Conservation (phyloP, 2,113 vertebrate species). For the Anas platyrhynchos region DNA sequence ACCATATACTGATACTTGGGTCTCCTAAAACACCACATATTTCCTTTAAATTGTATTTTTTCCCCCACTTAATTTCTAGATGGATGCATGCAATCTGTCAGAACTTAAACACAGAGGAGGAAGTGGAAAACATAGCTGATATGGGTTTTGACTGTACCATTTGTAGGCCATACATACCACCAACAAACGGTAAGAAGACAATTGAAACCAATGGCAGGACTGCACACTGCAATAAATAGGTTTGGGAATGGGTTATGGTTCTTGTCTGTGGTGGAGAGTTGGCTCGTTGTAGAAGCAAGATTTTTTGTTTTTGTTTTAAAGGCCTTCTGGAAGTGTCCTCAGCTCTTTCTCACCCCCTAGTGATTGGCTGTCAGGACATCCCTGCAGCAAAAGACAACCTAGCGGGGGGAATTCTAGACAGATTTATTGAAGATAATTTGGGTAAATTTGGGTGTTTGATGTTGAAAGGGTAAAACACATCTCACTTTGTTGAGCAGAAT, state of each 20-base stretch:
- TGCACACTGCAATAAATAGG: slow-evolving; percentile 42
- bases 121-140: slow-evolving; percentile 91
- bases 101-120: slow-evolving; percentile 89
- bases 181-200: slow-evolving; percentile 81
- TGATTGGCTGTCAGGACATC: neutral
- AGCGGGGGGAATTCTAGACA: neutral
- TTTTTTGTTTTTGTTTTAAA: neutral
- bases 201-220: slow-evolving; percentile 6
- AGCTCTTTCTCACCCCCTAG: neutral
- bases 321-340: neutral
- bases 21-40: slow-evolving; percentile 53
- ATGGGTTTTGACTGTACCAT: slow-evolving; percentile 93
- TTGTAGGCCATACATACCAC: slow-evolving; percentile 83
- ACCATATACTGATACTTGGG: slow-evolving; percentile 39
- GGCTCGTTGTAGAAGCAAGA: neutral
- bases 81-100: slow-evolving; percentile 97
- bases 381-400: neutral
- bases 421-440: neutral
- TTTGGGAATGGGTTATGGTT: slow-evolving; percentile 28
- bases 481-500: neutral
- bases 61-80: slow-evolving; percentile 79
- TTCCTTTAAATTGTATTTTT: slow-evolving; percentile 70
- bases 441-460: neutral
- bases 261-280: slow-evolving; percentile 20
- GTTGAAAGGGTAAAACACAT: neutral